phyloP scores from a whole-genome alignment of 2,888 invertebrate species.

The Hypsopygia costalis region DNA sequence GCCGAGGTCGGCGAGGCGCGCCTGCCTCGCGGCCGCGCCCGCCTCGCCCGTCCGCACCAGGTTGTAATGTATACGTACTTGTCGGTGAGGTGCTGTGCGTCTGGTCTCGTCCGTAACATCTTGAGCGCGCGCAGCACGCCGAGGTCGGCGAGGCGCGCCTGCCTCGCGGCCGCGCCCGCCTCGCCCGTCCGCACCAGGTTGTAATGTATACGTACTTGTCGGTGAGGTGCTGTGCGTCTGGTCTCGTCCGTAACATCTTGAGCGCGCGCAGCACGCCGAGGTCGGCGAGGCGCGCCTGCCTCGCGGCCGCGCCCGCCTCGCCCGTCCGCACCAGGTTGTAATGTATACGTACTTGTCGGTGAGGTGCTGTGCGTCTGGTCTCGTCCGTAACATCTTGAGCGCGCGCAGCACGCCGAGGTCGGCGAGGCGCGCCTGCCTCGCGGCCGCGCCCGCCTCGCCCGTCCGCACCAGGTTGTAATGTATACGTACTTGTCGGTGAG shows the following conservation, averaged over 20 bases:
- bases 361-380: constrained; percentile 67
- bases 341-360: constrained; percentile 88
- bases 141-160: constrained; percentile 89
- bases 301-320: constrained; percentile 87
- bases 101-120: constrained; percentile 79
- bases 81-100: constrained; percentile 82
- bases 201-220: constrained; percentile 87
- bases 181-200: constrained; percentile 93
- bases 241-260: constrained; percentile 82
- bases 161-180: constrained; percentile 88
- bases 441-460: constrained; percentile 88
- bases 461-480: no score
- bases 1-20: constrained; percentile 90
- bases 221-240: constrained; percentile 76
- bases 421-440: constrained; percentile 88
- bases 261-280: constrained; percentile 84
- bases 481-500: constrained; percentile 86
- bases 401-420: constrained; percentile 85
- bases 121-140: constrained; percentile 91
- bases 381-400: constrained; percentile 84
- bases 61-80: no score
- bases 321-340: constrained; percentile 92
- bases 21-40: constrained; percentile 88
- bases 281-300: constrained; percentile 90
- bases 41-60: no score